Evolutionary conservation across 2,113 vertebrate species (phyloP), one percentile per base, ranked within the genome.

Genomic region (Crotalus tigris): DNA sequence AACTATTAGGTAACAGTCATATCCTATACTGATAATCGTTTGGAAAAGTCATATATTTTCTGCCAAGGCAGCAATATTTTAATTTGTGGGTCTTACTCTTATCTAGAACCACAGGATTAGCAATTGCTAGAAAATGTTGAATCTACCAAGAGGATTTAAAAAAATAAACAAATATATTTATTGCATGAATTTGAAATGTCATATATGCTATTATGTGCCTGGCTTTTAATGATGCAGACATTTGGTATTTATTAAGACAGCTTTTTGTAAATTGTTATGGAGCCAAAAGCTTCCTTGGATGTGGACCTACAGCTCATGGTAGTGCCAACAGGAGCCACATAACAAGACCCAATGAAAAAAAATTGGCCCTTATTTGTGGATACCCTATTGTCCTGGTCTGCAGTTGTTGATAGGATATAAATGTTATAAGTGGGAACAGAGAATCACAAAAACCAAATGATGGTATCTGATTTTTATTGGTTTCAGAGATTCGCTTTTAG

Each of bases 141-240:
- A 58, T 94, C 53, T 26, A 53, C 1, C 57, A 19, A 81, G 33
- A 81, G 39, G 2, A 33, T 33, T 51, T 33, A 17, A 94, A 26
- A 93, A 93, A 90, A 9, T 55, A 49, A 81, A 61, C 33, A 92
- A 69, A 58, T 90, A 87, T 44, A n/a, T 92, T 75, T 87, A 81
- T 90, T 92, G 29, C 49, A 92, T 87, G 90, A 93, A 93, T 1
- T 10, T 94, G 12, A 95, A 95, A 49, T 75, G 89, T 19, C 0
- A 90, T 92, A 93, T 96, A 54, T 11, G 1, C 6, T 91, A 54
- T 46, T 93, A 15, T 91, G 58, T 58, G 51, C 44, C 85, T 75
- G 90, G 55, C 51, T 94, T 94, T 19, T 95, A 90, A 92, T 91
- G 58, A 93, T 92, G 94, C 92, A 94, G 23, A 94, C 19, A 94